These are phyloP conservation scores for Danaus chrysippus DNA, from an alignment of 2,888 invertebrate genomes.

Conservation along the genomic window DNA sequence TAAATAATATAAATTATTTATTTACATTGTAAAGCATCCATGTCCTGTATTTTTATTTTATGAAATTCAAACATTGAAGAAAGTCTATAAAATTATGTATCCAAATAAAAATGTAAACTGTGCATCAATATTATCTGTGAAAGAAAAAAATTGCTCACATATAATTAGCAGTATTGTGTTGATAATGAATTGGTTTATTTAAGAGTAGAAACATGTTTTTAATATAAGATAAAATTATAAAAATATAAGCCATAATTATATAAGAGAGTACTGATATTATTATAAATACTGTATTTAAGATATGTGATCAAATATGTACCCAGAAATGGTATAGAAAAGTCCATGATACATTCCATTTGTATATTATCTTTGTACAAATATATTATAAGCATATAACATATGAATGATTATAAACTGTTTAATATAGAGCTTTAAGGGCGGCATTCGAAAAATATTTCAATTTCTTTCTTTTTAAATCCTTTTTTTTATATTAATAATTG, in stretches of 20 bases:
- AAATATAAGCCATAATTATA: conserved; percentile 36
- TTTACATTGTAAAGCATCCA: too few relatives aligned
- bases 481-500: conserved; percentile 7
- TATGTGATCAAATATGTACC: conserved; percentile 52
- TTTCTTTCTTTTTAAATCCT: conserved; percentile 50
- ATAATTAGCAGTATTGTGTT: conserved; percentile 60
- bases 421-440: conserved; percentile 69
- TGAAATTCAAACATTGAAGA: too few relatives aligned
- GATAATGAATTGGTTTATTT: conserved; percentile 57
- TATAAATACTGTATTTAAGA: conserved; percentile 44
- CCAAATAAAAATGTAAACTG: neutral
- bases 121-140: neutral
- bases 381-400: conserved; percentile 40
- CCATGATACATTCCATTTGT: conserved; percentile 76
- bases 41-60: too few relatives aligned
- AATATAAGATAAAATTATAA: conserved; percentile 31
- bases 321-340: conserved; percentile 61
- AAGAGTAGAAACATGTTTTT: conserved; percentile 47
- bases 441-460: conserved; percentile 68
- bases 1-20: too few relatives aligned
- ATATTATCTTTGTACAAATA: conserved; percentile 63
- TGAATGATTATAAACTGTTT: conserved; percentile 39
- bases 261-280: conserved; percentile 74
- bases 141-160: conserved; percentile 51
- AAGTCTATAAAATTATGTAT: too few relatives aligned